phyloP scores from a whole-genome alignment of 37 sponge, comb jelly and placozoan species.

The Bolinopsis microptera region DNA sequence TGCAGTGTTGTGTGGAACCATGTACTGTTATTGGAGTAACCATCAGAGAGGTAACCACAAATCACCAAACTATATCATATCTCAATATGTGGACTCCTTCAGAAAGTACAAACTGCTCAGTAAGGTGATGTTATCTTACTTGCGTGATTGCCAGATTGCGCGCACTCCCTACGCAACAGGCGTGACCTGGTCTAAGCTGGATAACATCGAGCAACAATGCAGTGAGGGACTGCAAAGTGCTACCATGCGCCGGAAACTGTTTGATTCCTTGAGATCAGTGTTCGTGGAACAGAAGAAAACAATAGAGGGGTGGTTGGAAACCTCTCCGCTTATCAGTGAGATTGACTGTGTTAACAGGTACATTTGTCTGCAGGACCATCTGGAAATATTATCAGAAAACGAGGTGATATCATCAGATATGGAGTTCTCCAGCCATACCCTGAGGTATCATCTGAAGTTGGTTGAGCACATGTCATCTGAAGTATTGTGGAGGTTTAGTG shows the following conservation, averaged over 20 bases:
- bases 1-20: not conserved
- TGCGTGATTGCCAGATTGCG: slow-evolving; percentile 54
- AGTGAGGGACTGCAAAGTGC: not conserved
- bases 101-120: slow-evolving; percentile 6
- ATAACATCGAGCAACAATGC: not conserved
- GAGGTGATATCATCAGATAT: too few species aligned
- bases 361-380: not conserved
- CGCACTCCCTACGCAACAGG: slow-evolving; percentile 33
- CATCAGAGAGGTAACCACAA: not conserved
- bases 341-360: not conserved
- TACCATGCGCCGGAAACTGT: not conserved
- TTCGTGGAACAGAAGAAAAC: not conserved
- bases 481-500: slow-evolving; percentile 49
- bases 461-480: slow-evolving; percentile 27
- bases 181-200: slow-evolving; percentile 17
- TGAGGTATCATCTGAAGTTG: slow-evolving; percentile 30
- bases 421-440: slow-evolving; percentile 17
- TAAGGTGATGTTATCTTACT: not conserved
- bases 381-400: too few species aligned
- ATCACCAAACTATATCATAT: not conserved
- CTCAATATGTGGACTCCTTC: not conserved
- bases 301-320: not conserved
- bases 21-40: not conserved
- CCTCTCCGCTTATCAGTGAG: not conserved
- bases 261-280: not conserved